Conservation (phyloP, 1,140 invertebrate species). For the Steinernema khuongi region DNA sequence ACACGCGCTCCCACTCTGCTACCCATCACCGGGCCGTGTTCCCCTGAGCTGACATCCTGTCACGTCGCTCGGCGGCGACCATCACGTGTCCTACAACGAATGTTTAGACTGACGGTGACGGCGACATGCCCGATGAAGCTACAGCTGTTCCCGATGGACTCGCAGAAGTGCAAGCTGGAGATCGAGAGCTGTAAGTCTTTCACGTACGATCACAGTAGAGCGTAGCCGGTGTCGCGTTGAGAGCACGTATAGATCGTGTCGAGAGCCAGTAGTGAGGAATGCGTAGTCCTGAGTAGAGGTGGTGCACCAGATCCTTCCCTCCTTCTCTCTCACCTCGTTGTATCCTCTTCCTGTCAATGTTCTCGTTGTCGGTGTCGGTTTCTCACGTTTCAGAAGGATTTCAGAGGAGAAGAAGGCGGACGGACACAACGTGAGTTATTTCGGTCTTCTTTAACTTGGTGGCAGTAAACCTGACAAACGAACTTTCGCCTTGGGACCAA, state of each 20-base stretch:
- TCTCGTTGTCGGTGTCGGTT: constrained; percentile 19
- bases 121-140: constrained; percentile 95
- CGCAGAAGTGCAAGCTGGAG: constrained; percentile 63
- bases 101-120: constrained; percentile 82
- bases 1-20: too few species aligned
- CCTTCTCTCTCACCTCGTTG: background rate
- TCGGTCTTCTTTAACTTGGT: too few species aligned
- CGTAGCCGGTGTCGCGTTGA: background rate
- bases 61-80: background rate
- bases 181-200: constrained; percentile 63
- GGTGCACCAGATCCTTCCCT: constrained; percentile 51
- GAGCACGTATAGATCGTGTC: constrained; percentile 4
- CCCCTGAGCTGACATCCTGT: background rate
- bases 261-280: background rate
- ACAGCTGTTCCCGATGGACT: constrained; percentile 91
- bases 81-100: constrained; percentile 10
- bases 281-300: background rate
- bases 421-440: too few species aligned
- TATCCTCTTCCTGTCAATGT: constrained; percentile 4
- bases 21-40: too few species aligned
- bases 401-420: too few species aligned
- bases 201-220: background rate
- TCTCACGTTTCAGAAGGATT: too few species aligned
- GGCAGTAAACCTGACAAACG: too few species aligned
- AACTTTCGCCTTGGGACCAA: too few species aligned